Conservation (phyloP, 2,888 invertebrate species). For the Latrodectus elegans region DNA sequence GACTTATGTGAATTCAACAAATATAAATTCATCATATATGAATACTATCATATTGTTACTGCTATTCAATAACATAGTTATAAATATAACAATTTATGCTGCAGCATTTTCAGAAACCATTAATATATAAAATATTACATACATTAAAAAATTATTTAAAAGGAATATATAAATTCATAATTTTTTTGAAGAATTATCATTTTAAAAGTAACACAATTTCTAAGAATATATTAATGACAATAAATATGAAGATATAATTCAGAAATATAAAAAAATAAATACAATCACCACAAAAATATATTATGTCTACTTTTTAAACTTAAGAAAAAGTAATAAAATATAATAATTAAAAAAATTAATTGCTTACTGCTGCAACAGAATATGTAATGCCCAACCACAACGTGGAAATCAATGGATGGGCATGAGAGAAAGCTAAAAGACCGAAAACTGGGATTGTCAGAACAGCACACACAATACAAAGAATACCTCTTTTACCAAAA, state of each 20-base stretch:
- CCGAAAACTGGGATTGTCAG: slow-evolving; percentile 75
- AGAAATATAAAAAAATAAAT: not conserved
- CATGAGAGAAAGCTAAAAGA: slow-evolving; percentile 74
- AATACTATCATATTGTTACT: too few species aligned
- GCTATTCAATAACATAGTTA: too few species aligned
- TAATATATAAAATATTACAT: too few species aligned
- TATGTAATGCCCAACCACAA: slow-evolving; percentile 76
- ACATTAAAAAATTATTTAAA: too few species aligned
- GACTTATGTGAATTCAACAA: too few species aligned
- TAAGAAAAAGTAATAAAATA: not conserved
- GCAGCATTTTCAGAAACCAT: too few species aligned
- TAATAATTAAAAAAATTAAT: not conserved
- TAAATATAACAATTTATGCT: too few species aligned
- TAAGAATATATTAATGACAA: not conserved
- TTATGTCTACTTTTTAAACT: not conserved
- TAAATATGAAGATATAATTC: not conserved
- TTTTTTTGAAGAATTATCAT: too few species aligned
- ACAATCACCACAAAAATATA: not conserved
- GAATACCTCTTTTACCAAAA: slow-evolving; percentile 75
- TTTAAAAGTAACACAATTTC: not conserved
- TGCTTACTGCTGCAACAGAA: slow-evolving; percentile 76
- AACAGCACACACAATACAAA: slow-evolving; percentile 74
- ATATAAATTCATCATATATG: too few species aligned
- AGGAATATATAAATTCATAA: too few species aligned
- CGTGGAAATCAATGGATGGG: slow-evolving; percentile 74